Evolutionary conservation across 2,888 invertebrate species (phyloP), one percentile per base, ranked within the genome.

Genomic region (Phortica okadai): DNA sequence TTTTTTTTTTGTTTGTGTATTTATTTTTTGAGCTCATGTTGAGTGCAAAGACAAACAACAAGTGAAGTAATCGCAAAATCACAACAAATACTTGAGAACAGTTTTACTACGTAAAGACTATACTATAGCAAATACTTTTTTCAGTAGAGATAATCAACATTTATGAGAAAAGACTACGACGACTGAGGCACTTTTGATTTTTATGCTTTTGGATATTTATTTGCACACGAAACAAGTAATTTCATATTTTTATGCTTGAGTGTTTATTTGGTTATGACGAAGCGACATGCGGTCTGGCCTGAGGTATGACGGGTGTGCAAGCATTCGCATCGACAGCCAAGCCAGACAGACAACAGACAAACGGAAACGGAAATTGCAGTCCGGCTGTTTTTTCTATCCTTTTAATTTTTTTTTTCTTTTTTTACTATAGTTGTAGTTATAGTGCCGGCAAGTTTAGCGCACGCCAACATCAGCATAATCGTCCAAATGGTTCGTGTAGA

Each of bases 161-260:
- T 88, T 87, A 83, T 87, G 80, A 77, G 76, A 81, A 78, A 76
- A 62, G 21, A 21, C 16, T 16, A n/a, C 5, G 16, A 16, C 21
- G 4, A 59, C 25, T 25, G 21, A 62, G 62, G 62, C 21, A 62
- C 21, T 62, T 62, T 62, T 62, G 64, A 58, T 66, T 56, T 77
- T 73, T 80, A 74, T 66, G 72, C 62, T 74, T 74, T 74, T 58
- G 16, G n/a, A 45, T 67, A 33, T 66, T 76, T 67, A 16, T 58
- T 56, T 75, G 72, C 74, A 80, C 79, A 83, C 54, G 77, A 83
- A 85, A 66, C 66, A 42, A 62, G 75, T 77, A 86, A 84, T 85
- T 88, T 88, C 84, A 88, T 85, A 87, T 87, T 87, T 87, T 87
- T 81, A 77, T 82, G 82, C 82, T 82, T 81, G 79, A 85, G 84